Conservation (phyloP, 37 sponge, comb jelly and placozoan genomes). For the Tethya wilhelma region DNA sequence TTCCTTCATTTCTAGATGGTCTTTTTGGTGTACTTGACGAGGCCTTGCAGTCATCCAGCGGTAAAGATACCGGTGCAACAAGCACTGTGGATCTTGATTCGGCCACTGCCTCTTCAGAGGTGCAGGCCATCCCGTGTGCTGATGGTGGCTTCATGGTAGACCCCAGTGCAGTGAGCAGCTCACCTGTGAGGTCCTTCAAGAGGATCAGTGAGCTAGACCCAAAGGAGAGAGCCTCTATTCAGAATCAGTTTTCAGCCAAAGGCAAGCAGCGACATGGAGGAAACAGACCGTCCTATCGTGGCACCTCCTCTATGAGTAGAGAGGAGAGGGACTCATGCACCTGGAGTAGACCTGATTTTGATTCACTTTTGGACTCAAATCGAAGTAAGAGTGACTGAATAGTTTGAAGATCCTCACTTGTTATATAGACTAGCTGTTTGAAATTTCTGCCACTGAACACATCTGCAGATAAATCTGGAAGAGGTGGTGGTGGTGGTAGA, state of each 20-base stretch:
- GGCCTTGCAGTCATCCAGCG: no score
- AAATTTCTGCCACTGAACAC: no score
- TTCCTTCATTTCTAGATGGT: no score
- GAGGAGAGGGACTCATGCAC: neutral
- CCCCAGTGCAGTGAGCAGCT: constrained; percentile 13
- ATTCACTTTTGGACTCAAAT: neutral
- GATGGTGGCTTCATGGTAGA: constrained; percentile 40
- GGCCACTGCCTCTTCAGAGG: no score
- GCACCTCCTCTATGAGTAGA: neutral
- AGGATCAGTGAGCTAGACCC: constrained; percentile 22
- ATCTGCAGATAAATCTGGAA: no score
- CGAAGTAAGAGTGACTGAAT: no score
- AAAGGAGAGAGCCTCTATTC: constrained; percentile 1
- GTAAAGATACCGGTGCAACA: no score
- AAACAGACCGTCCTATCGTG: neutral
- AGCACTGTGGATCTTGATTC: no score
- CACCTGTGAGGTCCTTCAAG: constrained; percentile 16
- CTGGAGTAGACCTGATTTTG: neutral
- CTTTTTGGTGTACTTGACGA: no score
- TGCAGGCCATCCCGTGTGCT: neutral
- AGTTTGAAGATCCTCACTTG: no score
- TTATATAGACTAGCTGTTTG: no score
- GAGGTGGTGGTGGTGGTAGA: no score
- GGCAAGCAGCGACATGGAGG: neutral
- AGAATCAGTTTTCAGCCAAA: constrained; percentile 20